Evolutionary conservation across 2,113 vertebrate species (phyloP).

Genomic region (Oxygymnocypris stewartii): DNA sequence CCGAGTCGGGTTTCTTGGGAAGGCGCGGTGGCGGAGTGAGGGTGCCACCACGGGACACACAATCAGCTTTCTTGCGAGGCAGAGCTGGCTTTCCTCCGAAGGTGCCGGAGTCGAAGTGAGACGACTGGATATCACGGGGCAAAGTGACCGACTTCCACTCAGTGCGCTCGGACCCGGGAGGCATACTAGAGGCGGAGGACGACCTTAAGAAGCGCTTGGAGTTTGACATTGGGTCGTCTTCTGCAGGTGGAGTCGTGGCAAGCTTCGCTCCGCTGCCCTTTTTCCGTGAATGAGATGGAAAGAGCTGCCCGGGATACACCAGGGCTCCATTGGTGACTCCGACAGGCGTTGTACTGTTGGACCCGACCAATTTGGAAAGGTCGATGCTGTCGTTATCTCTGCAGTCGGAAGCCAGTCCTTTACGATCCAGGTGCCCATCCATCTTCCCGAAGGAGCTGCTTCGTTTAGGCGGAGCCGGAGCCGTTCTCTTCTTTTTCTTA

Average conservation of each 20-base stretch:
- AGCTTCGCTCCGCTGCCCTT: constrained; percentile 76
- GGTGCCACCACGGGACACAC: constrained; percentile 73
- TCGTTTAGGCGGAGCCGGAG: constrained; percentile 89
- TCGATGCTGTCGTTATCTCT: constrained; percentile 76
- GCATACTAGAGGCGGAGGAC: constrained; percentile 85
- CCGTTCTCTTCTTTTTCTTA: constrained; percentile 97
- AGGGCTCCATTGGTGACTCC: constrained; percentile 83
- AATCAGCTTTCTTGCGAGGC: constrained; percentile 87
- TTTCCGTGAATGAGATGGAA: constrained; percentile 81
- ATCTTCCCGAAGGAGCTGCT: constrained; percentile 94
- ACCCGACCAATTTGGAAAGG: constrained; percentile 71
- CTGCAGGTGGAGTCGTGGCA: constrained; percentile 69
- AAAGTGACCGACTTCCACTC: constrained; percentile 92
- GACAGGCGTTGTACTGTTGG: constrained; percentile 75
- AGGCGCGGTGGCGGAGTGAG: constrained; percentile 87
- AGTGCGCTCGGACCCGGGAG: constrained; percentile 76
- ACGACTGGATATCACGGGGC: constrained; percentile 86
- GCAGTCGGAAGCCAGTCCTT: constrained; percentile 67
- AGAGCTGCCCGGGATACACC: constrained; percentile 74
- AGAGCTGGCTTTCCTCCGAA: constrained; percentile 88
- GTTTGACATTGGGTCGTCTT: constrained; percentile 81
- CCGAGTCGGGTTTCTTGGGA: constrained; percentile 77
- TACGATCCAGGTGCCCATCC: constrained; percentile 78
- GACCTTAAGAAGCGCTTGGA: constrained; percentile 90
- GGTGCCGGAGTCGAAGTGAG: constrained; percentile 86